These are phyloP conservation scores for Dascillus cervinus DNA, from an alignment of 2,888 invertebrate genomes.

Conservation along the genomic window DNA sequence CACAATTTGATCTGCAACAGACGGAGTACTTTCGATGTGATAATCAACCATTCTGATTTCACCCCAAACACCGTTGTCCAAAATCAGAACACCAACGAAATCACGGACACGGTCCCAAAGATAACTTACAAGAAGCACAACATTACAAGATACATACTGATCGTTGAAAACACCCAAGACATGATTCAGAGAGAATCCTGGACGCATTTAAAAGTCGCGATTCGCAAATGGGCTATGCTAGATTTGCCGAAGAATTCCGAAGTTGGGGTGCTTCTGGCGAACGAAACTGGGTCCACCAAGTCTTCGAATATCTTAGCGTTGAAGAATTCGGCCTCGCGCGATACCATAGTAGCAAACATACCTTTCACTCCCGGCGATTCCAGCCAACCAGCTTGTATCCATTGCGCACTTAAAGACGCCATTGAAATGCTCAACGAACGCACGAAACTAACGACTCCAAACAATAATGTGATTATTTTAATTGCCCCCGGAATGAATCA, in stretches of 20 bases:
- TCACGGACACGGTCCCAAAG: slow-evolving; percentile 43
- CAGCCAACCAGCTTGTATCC: slow-evolving; percentile 43
- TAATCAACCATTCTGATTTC: slow-evolving; percentile 49
- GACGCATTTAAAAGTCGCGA: slow-evolving; percentile 50
- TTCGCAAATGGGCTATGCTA: slow-evolving; percentile 51
- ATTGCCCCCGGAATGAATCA: slow-evolving; percentile 49
- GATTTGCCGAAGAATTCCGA: slow-evolving; percentile 48
- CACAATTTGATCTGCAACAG: slow-evolving; percentile 57
- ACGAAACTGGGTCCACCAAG: slow-evolving; percentile 38
- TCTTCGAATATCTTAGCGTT: slow-evolving; percentile 36
- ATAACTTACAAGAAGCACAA: slow-evolving; percentile 47
- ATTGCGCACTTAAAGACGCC: slow-evolving; percentile 42
- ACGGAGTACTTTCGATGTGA: slow-evolving; percentile 52
- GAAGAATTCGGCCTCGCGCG: slow-evolving; percentile 32
- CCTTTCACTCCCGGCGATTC: slow-evolving; percentile 48
- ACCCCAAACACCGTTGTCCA: slow-evolving; percentile 22
- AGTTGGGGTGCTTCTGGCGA: slow-evolving; percentile 45
- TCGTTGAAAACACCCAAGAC: slow-evolving; percentile 52
- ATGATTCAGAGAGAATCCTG: slow-evolving; percentile 52
- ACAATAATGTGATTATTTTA: slow-evolving; percentile 48
- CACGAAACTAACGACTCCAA: slow-evolving; percentile 40
- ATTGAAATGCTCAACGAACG: slow-evolving; percentile 45
- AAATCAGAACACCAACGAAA: slow-evolving; percentile 29
- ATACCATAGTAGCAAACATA: slow-evolving; percentile 42
- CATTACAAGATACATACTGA: slow-evolving; percentile 48